Evolutionary conservation across 2,888 invertebrate genomes (phyloP), one percentile per base, ranked within the genome.

Genomic region (Pachycephus smyrnensis): DNA sequence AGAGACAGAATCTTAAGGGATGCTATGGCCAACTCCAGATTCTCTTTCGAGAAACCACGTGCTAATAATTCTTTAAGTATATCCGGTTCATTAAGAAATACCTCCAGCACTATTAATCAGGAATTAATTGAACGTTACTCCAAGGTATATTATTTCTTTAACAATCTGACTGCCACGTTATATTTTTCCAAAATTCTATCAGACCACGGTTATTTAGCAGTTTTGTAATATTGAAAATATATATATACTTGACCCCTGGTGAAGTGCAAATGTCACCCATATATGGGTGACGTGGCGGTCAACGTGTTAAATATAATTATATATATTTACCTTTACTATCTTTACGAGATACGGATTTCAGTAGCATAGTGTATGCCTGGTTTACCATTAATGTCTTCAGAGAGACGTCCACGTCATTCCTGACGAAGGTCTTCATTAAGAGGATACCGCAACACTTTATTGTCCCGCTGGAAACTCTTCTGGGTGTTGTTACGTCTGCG

Each of bases 341-440:
- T 4, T 31, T 32, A 15, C 71, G 71, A 12, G 31, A 33, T 78
- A 30, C 84, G 37, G 73, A 75, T 33, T 68, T 75, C 69, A 76
- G 78, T 73, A 86, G 73, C 75, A 86, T 75, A 35, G 73, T 75
- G 73, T 85, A 80, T 23, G 83, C 83, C 69, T 84, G 85, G 76
- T 73, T 81, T 33, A 84, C 33, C 23, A 79, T 79, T 68, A 82
- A 68, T 32, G 79, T 82, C n/a, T 79, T 80, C 12, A 86, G 76
- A 32, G 75, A 80, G 23, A 68, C 23, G 68, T 86, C 81, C 9
- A 40, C 74, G 4, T 80, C 79, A 12, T 77, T 75, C n/a, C 75
- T 79, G 33, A 83, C 69, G n/a, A 85, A 75, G 37, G 86, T 84
- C 6, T 78, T 71, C 4, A 75, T 32, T n/a, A 86, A 81, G 74